phyloP scores from a whole-genome alignment of 2,113 vertebrate genomes.

The Vimba vimba region DNA sequence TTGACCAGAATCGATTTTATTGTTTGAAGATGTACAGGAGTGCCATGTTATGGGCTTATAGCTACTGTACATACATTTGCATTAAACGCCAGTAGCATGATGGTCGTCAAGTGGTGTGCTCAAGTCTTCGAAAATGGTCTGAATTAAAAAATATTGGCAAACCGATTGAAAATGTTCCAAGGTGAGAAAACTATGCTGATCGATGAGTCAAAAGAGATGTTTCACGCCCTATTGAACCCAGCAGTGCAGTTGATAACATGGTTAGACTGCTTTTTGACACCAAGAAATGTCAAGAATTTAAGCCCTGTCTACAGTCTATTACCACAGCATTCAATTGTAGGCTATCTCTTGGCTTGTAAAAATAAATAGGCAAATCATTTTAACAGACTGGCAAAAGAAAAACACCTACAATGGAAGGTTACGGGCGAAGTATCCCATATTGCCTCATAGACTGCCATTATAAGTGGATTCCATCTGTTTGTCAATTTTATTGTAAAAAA shows the following conservation, averaged over 20 bases:
- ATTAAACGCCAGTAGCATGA: background rate
- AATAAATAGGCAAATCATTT: background rate
- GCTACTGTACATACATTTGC: background rate
- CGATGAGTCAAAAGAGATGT: background rate
- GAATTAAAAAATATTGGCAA: background rate
- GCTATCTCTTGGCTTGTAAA: background rate
- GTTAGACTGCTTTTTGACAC: background rate
- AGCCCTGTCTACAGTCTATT: background rate
- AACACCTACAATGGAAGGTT: background rate
- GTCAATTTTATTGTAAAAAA: background rate
- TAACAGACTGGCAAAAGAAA: background rate
- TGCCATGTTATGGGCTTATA: too few species aligned
- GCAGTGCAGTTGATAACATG: background rate
- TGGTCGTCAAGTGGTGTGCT: background rate
- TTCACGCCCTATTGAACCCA: background rate
- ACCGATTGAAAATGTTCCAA: background rate
- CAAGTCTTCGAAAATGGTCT: background rate
- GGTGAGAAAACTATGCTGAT: background rate
- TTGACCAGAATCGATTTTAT: too few species aligned
- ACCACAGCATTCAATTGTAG: background rate
- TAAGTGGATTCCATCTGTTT: background rate
- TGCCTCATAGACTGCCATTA: background rate
- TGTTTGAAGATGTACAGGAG: too few species aligned
- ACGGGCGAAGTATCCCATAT: background rate
- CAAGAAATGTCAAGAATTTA: background rate